Evolutionary conservation across 2,113 vertebrate genomes (phyloP).

Genomic region (Ochotona princeps): DNA sequence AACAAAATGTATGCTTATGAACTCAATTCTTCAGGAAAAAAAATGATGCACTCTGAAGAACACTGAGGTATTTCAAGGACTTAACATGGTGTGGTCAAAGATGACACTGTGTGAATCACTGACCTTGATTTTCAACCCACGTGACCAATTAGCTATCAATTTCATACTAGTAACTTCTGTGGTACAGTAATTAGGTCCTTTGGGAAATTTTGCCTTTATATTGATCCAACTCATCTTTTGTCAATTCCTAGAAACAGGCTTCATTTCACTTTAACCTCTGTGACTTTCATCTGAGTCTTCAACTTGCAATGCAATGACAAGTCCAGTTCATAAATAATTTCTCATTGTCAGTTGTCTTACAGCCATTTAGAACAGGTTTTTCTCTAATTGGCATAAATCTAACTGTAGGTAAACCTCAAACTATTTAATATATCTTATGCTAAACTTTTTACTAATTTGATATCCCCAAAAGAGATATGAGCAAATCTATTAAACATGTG

Average conservation of each 20-base stretch:
- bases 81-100: neutral
- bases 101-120: constrained; percentile 36
- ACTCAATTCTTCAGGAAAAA: neutral
- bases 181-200: neutral
- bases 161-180: constrained; percentile 8
- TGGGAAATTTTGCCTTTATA: neutral
- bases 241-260: constrained; percentile 54
- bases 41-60: neutral
- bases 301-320: constrained; percentile 26
- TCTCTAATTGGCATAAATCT: constrained; percentile 18
- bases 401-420: neutral
- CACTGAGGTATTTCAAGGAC: constrained; percentile 31
- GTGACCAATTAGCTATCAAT: neutral
- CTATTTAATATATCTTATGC: constrained; percentile 8
- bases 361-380: neutral
- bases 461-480: neutral
- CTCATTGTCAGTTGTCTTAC: neutral
- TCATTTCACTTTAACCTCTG: constrained; percentile 44
- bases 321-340: neutral
- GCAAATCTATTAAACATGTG: neutral
- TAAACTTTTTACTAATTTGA: constrained; percentile 7
- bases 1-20: constrained; percentile 23
- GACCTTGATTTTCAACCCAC: constrained; percentile 49
- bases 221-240: constrained; percentile 40
- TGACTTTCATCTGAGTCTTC: constrained; percentile 46